phyloP scores from a whole-genome alignment of 2,888 invertebrate genomes.

The Cremastinae sp. region DNA sequence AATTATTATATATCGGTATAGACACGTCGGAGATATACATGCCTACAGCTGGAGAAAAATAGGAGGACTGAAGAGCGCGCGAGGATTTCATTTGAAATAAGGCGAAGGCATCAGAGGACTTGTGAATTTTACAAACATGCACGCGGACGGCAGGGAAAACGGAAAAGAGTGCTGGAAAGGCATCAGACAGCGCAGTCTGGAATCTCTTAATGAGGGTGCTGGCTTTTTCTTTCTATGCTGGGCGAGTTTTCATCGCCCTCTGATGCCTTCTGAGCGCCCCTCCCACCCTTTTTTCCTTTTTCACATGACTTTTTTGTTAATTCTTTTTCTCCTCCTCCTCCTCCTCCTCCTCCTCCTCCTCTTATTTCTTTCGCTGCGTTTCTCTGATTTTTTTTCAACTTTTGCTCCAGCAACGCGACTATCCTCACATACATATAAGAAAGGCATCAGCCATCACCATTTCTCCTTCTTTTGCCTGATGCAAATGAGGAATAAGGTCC shows the following conservation, averaged over 20 bases:
- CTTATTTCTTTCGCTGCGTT: too few relatives aligned
- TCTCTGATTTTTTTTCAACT: too few relatives aligned
- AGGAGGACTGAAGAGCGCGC: conserved; percentile 41
- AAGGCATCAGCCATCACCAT: conserved; percentile 52
- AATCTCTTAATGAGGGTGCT: conserved; percentile 74
- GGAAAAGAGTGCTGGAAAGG: too few relatives aligned
- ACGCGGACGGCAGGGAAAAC: conserved; percentile 24
- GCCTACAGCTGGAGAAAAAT: conserved; percentile 52
- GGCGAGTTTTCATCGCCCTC: conserved; percentile 49
- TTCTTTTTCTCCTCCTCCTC: conserved; percentile 50
- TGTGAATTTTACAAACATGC: conserved; percentile 39
- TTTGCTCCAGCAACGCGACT: conserved; percentile 16
- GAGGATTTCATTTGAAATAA: conserved; percentile 73
- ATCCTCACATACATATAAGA: conserved; percentile 44
- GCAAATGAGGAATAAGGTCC: conserved; percentile 67
- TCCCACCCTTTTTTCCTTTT: too few relatives aligned
- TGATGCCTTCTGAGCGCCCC: conserved; percentile 44
- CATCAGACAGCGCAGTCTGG: conserved; percentile 65
- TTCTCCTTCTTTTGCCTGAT: conserved; percentile 55
- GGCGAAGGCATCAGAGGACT: conserved; percentile 53
- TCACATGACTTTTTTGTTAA: too few relatives aligned
- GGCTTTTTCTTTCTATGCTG: conserved; percentile 69
- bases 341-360: conserved; percentile 15
- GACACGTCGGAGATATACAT: conserved; percentile 18
- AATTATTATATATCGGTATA: conserved; percentile 6